Percentiles rank a stretch among this genome's conserved stretches.
Conservation (phyloP, 2,888 invertebrate genomes). For the Heliothis peltigera region DNA sequence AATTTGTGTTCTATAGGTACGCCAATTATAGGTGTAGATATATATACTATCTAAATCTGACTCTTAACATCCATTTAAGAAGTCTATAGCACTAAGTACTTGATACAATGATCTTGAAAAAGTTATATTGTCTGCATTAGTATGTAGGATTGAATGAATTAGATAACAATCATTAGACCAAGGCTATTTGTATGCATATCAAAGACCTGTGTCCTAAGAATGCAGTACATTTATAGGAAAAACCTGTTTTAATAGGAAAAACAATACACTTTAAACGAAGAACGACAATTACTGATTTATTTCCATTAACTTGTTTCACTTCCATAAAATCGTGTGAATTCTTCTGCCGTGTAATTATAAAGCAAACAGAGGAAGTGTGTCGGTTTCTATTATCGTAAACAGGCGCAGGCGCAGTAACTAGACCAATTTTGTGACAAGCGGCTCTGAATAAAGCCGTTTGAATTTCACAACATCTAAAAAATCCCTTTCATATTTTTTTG, state of each 20-base stretch:
- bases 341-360: slow-evolving; percentile 65
- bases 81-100: slow-evolving; percentile 16
- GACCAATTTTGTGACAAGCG: slow-evolving; percentile 41
- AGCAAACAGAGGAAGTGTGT: slow-evolving; percentile 66
- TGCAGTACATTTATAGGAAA: too few relatives aligned
- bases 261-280: background rate
- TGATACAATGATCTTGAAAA: slow-evolving; percentile 42
- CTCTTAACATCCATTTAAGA: too few relatives aligned
- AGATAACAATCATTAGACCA: slow-evolving; percentile 44
- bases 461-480: slow-evolving; percentile 1
- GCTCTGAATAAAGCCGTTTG: slow-evolving; percentile 24
- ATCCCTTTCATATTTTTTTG: too few relatives aligned
- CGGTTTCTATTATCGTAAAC: slow-evolving; percentile 58
- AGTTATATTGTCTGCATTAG: slow-evolving; percentile 40
- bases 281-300: slow-evolving; percentile 29
- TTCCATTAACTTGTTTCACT: slow-evolving; percentile 21
- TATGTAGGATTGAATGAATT: slow-evolving; percentile 48
- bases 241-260: slow-evolving; percentile 13
- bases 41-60: too few relatives aligned
- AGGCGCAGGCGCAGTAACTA: slow-evolving; percentile 43
- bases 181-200: slow-evolving; percentile 52
- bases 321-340: slow-evolving; percentile 43
- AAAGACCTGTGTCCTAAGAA: slow-evolving; percentile 31
- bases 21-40: too few relatives aligned
- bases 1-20: too few relatives aligned